Evolutionary conservation across 2,888 invertebrate genomes (phyloP).

Genomic region (Tetrapedia diversipes): DNA sequence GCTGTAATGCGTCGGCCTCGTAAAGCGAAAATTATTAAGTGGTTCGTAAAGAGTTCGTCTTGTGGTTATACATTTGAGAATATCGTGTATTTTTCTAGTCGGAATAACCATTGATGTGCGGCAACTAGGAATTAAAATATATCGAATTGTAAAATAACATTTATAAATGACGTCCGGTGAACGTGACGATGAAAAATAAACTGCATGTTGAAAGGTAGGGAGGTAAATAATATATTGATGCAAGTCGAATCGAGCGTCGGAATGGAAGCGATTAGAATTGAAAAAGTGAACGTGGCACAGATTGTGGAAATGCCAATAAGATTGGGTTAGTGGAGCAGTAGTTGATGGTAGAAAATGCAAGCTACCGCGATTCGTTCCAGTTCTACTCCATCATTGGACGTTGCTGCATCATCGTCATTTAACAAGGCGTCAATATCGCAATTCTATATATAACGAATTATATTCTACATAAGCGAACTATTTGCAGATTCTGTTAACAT

Average conservation of each 20-base stretch:
- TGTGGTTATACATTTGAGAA: slow-evolving; percentile 31
- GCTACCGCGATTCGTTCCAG: slow-evolving; percentile 37
- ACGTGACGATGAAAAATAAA: background rate
- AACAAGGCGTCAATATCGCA: slow-evolving; percentile 19
- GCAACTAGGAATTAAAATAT: background rate
- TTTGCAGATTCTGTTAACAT: background rate
- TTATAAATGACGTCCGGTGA: too few relatives aligned
- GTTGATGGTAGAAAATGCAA: slow-evolving; percentile 25
- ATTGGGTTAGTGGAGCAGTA: slow-evolving; percentile 43
- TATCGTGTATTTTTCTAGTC: background rate
- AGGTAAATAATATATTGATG: background rate
- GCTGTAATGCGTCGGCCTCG: slow-evolving; percentile 44
- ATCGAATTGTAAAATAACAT: too few relatives aligned
- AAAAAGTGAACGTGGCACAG: background rate
- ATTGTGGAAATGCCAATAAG: background rate
- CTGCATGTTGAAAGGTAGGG: background rate
- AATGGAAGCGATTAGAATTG: background rate
- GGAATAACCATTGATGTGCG: background rate
- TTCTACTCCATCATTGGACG: slow-evolving; percentile 17
- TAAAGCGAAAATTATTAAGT: slow-evolving; percentile 67
- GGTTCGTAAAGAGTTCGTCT: slow-evolving; percentile 48
- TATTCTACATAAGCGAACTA: too few relatives aligned
- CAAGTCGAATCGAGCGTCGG: background rate
- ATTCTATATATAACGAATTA: background rate
- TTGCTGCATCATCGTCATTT: slow-evolving; percentile 41